Base-by-base conservation (phyloP, 1,140 invertebrate genomes). In the Pteromalus puparum region DNA sequence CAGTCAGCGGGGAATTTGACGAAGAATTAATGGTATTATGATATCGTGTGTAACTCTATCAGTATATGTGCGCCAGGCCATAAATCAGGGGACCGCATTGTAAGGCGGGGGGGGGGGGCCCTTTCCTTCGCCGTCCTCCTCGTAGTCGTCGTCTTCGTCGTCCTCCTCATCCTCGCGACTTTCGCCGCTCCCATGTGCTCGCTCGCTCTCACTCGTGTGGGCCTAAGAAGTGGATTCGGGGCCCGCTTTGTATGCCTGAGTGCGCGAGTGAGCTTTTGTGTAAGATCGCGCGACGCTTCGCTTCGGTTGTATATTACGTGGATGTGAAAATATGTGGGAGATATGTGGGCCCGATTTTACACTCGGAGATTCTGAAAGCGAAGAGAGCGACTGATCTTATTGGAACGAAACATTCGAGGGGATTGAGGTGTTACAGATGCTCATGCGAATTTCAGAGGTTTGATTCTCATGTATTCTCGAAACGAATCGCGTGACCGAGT, bases 1-100 rank as follows among this genome's bases (percentile, higher is more conserved):
- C 92, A 93, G 92, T 92, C 91, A 92, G 92, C 91, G 90, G 91
- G 91, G 92, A 93, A 92, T 93, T 93, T 93, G 92, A 93, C 92
- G 91, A 92, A 93, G 92, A 93, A 93, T 93, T 93, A 93, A 93
- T 93, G 92, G 91, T 92, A 93, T 92, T 93, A 93, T 92, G 92
- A 93, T 93, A 93, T 93, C 91, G 91, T 92, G 91, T 92, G 92
- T 93, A 92, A 93, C 91, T 92, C 91, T 92, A 70, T 82, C n/a
- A n/a, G 91, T 92, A 91, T 92, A 91, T 92, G 91, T 90, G 91
- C 90, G 90, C 88, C 87, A 88, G 90, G 88, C 90, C 90, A 92
- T 92, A 93, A 93, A 93, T 93, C 92, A 93, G 91, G 53, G 53
- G 53, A 87, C 90, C 89, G 89, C 90, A 92, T 93, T 93, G 91